Conservation (phyloP, 2,888 invertebrate species). For the Cataglyphis albicans region DNA sequence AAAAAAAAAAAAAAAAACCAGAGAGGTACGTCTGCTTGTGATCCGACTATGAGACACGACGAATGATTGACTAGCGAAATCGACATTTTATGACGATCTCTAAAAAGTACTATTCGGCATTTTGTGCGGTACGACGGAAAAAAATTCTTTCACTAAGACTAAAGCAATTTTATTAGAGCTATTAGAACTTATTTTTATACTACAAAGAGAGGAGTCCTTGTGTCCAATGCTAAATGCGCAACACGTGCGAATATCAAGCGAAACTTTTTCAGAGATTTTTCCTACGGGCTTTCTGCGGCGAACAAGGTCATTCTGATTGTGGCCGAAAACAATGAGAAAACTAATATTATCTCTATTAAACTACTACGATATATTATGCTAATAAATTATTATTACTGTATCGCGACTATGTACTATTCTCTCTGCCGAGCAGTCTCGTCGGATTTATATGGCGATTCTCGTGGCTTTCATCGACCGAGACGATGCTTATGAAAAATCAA, state of each 20-base stretch:
- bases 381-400: constrained; percentile 1
- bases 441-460: constrained; percentile 16
- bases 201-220: constrained; percentile 22
- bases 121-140: constrained; percentile 24
- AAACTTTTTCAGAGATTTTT: constrained; percentile 29
- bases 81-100: constrained; percentile 28
- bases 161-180: constrained; percentile 22
- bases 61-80: constrained; percentile 17
- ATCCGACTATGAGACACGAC: constrained; percentile 4
- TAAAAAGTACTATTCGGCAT: constrained; percentile 38
- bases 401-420: background rate
- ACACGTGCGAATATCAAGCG: constrained; percentile 38
- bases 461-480: constrained; percentile 43
- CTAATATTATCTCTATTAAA: constrained; percentile 23
- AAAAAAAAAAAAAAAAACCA: background rate
- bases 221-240: constrained; percentile 34
- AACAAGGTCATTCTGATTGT: constrained; percentile 21
- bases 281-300: constrained; percentile 33
- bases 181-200: constrained; percentile 55
- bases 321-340: constrained; percentile 16
- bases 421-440: constrained; percentile 17
- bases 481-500: constrained; percentile 47
- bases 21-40: constrained; percentile 1
- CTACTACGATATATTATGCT: constrained; percentile 41
- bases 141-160: constrained; percentile 37